Evolutionary conservation across 1,140 invertebrate species (phyloP).

Genomic region (Zeugodacus cucurbitae): DNA sequence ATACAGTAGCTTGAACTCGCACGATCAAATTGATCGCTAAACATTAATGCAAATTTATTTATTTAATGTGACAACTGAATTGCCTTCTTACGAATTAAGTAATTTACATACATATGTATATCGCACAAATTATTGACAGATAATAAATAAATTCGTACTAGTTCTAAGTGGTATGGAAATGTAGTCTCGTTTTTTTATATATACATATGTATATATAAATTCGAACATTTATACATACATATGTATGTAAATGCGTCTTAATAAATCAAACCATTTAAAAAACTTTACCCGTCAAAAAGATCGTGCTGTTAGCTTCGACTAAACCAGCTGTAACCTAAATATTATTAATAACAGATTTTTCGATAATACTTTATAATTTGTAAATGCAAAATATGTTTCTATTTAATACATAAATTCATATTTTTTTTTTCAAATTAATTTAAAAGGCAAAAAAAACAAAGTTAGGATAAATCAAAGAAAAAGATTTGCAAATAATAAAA

Average conservation of each 20-base stretch:
- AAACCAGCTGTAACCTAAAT: no score
- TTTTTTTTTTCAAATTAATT: no score
- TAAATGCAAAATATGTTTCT: no score
- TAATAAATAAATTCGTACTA: neutral
- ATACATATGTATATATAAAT: neutral
- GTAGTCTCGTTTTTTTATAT: no score
- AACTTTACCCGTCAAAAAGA: no score
- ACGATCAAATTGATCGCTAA: neutral
- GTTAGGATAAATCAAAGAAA: no score
- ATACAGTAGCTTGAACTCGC: neutral
- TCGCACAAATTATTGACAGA: neutral
- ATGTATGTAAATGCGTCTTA: neutral
- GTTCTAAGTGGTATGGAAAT: neutral
- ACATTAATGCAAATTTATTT: neutral
- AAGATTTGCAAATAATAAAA: no score
- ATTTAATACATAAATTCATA: no score
- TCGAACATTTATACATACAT: neutral
- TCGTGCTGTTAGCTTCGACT: no score
- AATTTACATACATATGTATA: neutral
- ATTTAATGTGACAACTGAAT: conserved; percentile 12
- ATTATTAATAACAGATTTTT: no score
- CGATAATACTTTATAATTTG: no score
- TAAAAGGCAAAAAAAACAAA: no score
- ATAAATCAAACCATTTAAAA: neutral
- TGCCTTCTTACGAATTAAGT: neutral